Evolutionary conservation across 2,113 vertebrate species (phyloP), one percentile per base, ranked within the genome.

Genomic region (Trichechus manatus): DNA sequence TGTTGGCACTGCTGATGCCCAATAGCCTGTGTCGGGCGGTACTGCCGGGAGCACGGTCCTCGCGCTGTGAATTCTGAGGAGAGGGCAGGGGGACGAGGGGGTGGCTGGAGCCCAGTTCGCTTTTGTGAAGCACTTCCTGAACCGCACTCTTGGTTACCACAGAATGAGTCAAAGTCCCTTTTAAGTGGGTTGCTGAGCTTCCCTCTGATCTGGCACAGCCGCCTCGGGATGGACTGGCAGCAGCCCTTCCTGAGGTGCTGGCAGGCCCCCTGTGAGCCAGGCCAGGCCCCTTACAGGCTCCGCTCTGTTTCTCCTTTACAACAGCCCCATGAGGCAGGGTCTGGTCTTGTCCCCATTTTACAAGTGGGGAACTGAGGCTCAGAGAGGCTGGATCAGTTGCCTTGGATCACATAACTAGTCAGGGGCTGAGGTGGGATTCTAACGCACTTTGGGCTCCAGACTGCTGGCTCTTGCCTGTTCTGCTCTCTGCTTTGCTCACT

Each of bases 121-220:
- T 59, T 88, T 89, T 53, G 47, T 0, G 5, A 93, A 93, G 92
- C 64, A 86, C 87, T 98, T 97, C 96, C 96, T 97, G 94, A 93
- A 83, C 96, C 33, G 74, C 92, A 95, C 56, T 29, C 50, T 87
- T 23, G 0, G 93, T 95, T 82, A 96, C 96, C 96, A 93, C 88
- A 91, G 10, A 96, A 91, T 91, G 94, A 96, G 93, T 97, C 93
- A 95, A 95, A 86, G 95, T 64, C 91, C 53, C 93, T 96, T 97
- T 96, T 78, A 96, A 94, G 83, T 96, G 96, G 94, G 75, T 97
- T 82, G 68, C 36, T 36, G 89, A 42, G 88, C 78, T 93, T 86
- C 81, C 92, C 85, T 95, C 87, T 95, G 92, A 95, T 88, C 92
- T 86, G 95, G 50, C 75, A 75, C n/a, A 14, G 84, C 59, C 80